Evolutionary conservation across 2,888 invertebrate species (phyloP).

Genomic region (Pharmacophagus antenor): DNA sequence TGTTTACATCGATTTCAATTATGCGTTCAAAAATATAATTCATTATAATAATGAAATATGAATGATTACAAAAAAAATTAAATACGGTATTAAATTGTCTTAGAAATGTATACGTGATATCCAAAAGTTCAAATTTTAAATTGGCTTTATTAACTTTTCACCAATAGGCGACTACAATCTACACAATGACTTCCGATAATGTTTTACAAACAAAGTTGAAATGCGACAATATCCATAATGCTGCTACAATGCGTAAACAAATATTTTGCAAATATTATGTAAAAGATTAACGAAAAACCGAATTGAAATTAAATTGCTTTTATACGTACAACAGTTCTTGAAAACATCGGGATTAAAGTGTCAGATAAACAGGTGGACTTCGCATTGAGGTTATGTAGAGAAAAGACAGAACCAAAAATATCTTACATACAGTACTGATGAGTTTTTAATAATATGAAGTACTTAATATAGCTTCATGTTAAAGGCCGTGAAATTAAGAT

Average conservation of each 20-base stretch:
- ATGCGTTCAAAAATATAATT: no score
- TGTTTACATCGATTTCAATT: no score
- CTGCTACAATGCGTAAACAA: background rate
- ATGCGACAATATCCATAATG: background rate
- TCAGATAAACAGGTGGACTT: background rate
- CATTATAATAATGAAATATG: no score
- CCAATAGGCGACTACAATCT: background rate
- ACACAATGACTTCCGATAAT: background rate
- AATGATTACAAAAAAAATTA: no score
- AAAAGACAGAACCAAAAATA: constrained; percentile 3
- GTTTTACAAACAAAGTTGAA: background rate
- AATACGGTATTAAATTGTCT: no score
- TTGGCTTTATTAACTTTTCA: no score
- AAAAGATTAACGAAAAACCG: background rate
- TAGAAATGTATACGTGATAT: no score
- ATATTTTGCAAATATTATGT: background rate
- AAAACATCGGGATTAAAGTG: constrained; percentile 2
- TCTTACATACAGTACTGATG: constrained; percentile 1
- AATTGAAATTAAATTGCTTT: background rate
- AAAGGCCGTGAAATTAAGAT: constrained; percentile 27
- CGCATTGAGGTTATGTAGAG: constrained; percentile 13
- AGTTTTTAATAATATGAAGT: constrained; percentile 19
- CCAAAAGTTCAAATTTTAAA: no score
- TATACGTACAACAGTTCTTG: background rate
- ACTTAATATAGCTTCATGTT: constrained; percentile 16